These are phyloP conservation scores for Oceanodroma tethys DNA, from an alignment of 2,113 vertebrate genomes.

Conservation along the genomic window DNA sequence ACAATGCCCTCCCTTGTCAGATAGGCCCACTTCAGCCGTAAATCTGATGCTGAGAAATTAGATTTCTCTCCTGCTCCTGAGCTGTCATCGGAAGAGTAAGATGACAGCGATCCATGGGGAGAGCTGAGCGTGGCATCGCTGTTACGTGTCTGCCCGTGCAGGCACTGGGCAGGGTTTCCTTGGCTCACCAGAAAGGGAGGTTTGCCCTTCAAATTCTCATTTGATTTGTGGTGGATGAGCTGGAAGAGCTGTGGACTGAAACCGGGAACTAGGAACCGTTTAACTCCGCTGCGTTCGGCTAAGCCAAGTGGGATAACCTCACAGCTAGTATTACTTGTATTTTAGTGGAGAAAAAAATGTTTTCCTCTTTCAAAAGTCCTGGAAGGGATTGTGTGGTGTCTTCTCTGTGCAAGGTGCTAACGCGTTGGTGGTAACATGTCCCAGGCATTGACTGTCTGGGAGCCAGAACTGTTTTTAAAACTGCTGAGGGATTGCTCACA, in stretches of 20 bases:
- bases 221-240: neutral
- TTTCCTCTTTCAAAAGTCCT: neutral
- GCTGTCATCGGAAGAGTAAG: neutral
- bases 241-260: neutral
- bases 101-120: rapidly evolving
- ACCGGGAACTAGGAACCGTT: neutral
- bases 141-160: rapidly evolving
- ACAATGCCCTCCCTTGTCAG: neutral
- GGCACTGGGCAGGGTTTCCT: neutral
- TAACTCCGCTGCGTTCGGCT: neutral
- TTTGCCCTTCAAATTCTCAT: neutral
- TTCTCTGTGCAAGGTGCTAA: neutral
- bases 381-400: neutral
- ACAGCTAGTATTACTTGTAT: neutral
- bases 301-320: neutral
- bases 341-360: neutral
- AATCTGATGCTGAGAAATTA: conserved; percentile 3
- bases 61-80: neutral
- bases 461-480: neutral
- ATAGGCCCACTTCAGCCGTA: neutral
- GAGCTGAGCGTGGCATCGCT: neutral
- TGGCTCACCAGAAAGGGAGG: neutral
- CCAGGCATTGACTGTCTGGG: neutral
- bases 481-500: neutral
- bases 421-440: rapidly evolving